phyloP scores from a whole-genome alignment of 2,888 invertebrate species.

The Elegia similella region DNA sequence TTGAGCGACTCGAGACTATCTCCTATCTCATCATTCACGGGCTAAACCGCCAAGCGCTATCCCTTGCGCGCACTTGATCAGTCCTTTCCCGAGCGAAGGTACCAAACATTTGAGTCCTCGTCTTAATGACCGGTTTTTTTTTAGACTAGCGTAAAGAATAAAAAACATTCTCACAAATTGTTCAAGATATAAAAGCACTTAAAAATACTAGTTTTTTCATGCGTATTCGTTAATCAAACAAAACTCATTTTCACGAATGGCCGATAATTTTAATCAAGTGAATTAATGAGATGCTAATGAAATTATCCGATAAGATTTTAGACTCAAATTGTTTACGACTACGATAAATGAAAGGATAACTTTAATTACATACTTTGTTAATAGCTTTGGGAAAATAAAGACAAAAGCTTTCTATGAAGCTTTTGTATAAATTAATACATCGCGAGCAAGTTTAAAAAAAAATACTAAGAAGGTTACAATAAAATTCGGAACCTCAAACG shows the following conservation, averaged over 20 bases:
- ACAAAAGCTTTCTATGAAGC: neutral
- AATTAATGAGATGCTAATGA: constrained; percentile 28
- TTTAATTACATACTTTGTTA: neutral
- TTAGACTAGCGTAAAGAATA: no score
- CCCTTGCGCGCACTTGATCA: no score
- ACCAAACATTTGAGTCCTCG: no score
- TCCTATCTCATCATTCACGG: no score
- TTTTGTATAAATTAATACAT: no score
- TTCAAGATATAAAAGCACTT: neutral
- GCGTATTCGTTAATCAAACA: neutral
- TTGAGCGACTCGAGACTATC: no score
- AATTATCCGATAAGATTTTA: constrained; percentile 17
- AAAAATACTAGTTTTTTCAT: neutral
- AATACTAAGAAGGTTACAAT: no score
- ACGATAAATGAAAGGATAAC: neutral
- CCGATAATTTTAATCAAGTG: constrained; percentile 22
- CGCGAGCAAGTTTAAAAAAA: no score
- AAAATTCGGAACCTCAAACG: no score
- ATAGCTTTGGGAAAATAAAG: neutral
- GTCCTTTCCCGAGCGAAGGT: no score
- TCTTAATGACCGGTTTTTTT: no score
- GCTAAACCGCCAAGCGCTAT: no score
- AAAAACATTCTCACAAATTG: neutral
- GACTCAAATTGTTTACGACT: neutral
- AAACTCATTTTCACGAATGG: constrained; percentile 8